These are phyloP conservation scores for Diarsia dahlii DNA, from an alignment of 2,888 invertebrate species.

Conservation along the genomic window DNA sequence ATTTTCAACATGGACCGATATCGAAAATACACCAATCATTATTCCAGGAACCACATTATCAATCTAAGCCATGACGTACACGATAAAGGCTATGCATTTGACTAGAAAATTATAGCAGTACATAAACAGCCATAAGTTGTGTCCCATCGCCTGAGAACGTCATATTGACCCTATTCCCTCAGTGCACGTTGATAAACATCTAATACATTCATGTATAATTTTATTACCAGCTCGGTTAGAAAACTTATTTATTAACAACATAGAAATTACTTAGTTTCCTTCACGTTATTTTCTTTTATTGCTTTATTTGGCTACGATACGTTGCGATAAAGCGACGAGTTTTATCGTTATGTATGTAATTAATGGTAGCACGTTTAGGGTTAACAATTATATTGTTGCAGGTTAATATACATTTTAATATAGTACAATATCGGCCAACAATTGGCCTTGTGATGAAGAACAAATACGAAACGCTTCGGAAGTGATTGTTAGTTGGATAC, in stretches of 20 bases:
- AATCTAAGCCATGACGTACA: slow-evolving; percentile 34
- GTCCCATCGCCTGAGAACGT: slow-evolving; percentile 63
- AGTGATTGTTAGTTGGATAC: too few species aligned
- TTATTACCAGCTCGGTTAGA: slow-evolving; percentile 57
- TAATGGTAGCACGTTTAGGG: slow-evolving; percentile 16
- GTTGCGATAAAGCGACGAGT: slow-evolving; percentile 26
- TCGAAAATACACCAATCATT: slow-evolving; percentile 11
- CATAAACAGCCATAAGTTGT: slow-evolving; percentile 37
- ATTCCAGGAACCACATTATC: slow-evolving; percentile 13
- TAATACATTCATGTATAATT: slow-evolving; percentile 63
- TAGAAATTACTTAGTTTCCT: slow-evolving; percentile 56
- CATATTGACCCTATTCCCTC: slow-evolving; percentile 62
- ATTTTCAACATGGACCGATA: neutral
- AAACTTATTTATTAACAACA: slow-evolving; percentile 60
- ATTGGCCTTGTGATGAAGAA: neutral
- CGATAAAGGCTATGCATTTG: slow-evolving; percentile 32
- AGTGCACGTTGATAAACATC: slow-evolving; percentile 60
- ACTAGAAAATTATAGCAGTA: slow-evolving; percentile 47
- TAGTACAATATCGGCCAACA: neutral
- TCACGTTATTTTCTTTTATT: slow-evolving; percentile 60
- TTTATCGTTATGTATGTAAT: slow-evolving; percentile 48
- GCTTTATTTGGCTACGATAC: slow-evolving; percentile 55
- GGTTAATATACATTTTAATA: too few species aligned
- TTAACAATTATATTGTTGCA: neutral
- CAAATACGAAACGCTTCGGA: too few species aligned